These are phyloP conservation scores for Lypha dubia DNA, from an alignment of 2,888 invertebrate species.

Conservation along the genomic window DNA sequence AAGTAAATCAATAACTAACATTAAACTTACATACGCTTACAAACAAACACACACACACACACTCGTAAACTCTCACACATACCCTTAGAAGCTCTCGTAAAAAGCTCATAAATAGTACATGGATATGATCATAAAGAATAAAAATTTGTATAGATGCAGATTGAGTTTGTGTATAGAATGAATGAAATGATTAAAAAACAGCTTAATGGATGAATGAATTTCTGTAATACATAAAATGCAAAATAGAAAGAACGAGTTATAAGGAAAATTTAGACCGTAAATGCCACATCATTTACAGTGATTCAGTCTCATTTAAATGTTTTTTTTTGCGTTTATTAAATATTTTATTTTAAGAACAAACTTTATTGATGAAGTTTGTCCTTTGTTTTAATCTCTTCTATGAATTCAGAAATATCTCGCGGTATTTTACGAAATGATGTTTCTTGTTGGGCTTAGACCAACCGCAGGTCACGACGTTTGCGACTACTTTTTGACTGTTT, in stretches of 20 bases:
- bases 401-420: too few species aligned
- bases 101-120: background rate
- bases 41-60: background rate
- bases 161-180: slow-evolving; percentile 8
- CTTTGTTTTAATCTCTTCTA: too few species aligned
- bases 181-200: slow-evolving; percentile 58
- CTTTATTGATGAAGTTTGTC: background rate
- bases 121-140: slow-evolving; percentile 13
- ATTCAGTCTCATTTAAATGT: background rate
- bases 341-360: too few species aligned
- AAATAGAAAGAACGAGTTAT: slow-evolving; percentile 49
- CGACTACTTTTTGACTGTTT: too few species aligned
- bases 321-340: too few species aligned
- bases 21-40: background rate
- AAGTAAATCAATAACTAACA: slow-evolving; percentile 67
- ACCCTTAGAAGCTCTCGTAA: background rate
- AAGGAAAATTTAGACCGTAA: slow-evolving; percentile 30
- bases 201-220: slow-evolving; percentile 54
- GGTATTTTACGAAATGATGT: too few species aligned
- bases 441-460: too few species aligned
- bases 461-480: too few species aligned
- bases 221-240: slow-evolving; percentile 37
- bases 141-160: background rate
- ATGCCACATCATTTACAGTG: slow-evolving; percentile 25
- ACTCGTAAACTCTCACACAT: background rate